phyloP scores from a whole-genome alignment of 2,797 vertebrate species.

The Trichosurus vulpecula region DNA sequence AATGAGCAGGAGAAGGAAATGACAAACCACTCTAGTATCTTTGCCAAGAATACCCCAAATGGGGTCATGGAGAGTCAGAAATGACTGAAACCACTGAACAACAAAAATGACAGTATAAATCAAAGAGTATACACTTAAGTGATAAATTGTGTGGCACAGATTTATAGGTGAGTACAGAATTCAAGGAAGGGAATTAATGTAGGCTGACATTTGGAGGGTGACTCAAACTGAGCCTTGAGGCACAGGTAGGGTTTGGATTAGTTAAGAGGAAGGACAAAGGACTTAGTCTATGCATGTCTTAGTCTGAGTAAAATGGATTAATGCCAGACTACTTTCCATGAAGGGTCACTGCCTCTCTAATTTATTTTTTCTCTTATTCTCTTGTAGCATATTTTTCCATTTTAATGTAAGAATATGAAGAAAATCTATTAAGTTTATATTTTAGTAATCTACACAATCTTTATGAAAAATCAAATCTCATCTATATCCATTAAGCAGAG shows the following conservation, averaged over 20 bases:
- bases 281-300: conserved; percentile 32
- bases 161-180: conserved; percentile 4
- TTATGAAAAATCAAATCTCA: conserved; percentile 53
- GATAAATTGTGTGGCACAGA: not conserved
- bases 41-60: not conserved
- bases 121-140: not conserved
- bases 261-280: not conserved
- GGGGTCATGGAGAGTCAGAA: not conserved
- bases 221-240: conserved; percentile 7
- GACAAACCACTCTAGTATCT: not conserved
- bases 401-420: conserved; percentile 28
- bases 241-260: conserved; percentile 33
- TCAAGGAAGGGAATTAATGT: conserved; percentile 15
- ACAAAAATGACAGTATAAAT: not conserved
- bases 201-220: not conserved
- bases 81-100: not conserved
- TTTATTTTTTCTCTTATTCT: conserved; percentile 51
- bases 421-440: conserved; percentile 59
- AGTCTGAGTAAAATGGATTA: conserved; percentile 37
- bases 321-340: conserved; percentile 47
- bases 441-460: conserved; percentile 59
- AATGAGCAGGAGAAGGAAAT: not conserved
- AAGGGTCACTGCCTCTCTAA: not conserved
- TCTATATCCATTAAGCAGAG: conserved; percentile 60
- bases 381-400: not conserved